Base-by-base conservation (phyloP, 2,888 invertebrate genomes). In the Eudasyphora cyanicolor region DNA sequence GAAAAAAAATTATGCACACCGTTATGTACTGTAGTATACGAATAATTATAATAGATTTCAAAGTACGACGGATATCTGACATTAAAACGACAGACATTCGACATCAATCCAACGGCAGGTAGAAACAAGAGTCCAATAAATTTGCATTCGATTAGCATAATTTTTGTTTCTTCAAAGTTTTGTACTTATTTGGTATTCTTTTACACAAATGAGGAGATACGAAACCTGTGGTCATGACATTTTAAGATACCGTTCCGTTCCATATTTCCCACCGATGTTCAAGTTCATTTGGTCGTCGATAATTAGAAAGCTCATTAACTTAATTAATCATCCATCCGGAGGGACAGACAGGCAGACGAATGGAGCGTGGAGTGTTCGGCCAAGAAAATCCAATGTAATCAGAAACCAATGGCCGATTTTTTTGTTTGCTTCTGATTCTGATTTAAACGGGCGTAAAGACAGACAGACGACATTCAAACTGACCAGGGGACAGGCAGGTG, bases 261-360 rank as follows among this genome's bases (percentile, higher is more conserved):
- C 14, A 45, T 45, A n/a, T 27, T 27, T 14, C 35, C 19, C 51
- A 19, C 12, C 14, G 2, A 27, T 38, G 21, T 57, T 73, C 57
- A 73, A 73, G 73, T 73, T 73, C 57, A 57, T 71, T 42, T 42
- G 10, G 73, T 45, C 57, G 29, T 12, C n/a, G 35, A 57, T 60
- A 73, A 73, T 73, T 73, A 60, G 57, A 51, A 7, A 67, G 42
- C 42, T 73, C 42, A 73, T 73, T 73, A 73, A 73, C 38, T 54
- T 42, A 38, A 73, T 73, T 42, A 73, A 73, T 73, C 42, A 57
- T 27, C n/a, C n/a, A n/a, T n/a, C n/a, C n/a, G n/a, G n/a, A n/a
- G n/a, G n/a, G n/a, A n/a, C 45, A 32, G 32, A 32, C 32, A n/a
- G 32, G 8, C 32, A 4, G 32, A 32, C 32, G 5, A 8, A 32